Base-by-base conservation (phyloP, 1,140 invertebrate species). In the Micrasema minimum region DNA sequence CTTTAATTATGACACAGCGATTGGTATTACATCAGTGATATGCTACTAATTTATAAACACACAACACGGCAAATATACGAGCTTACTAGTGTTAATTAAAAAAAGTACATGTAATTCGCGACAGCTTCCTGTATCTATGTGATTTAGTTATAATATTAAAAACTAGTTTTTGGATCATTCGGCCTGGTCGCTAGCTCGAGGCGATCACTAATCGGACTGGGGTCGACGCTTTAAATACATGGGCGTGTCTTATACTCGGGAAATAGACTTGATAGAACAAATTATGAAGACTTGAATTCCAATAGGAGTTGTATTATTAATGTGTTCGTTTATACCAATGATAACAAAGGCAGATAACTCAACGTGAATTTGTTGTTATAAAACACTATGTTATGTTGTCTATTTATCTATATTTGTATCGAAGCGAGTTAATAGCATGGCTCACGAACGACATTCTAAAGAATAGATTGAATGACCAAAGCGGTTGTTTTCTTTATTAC, bases 101-200 rank as follows among this genome's bases (percentile, higher is more conserved):
- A 43, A 38, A 38, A 59, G 2, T 41, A 10, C 1, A 38, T 41
- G 55, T 59, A 41, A 59, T 59, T 37, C 14, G 11, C 14, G 37
- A 59, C 37, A 12, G 55, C 55, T 59, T 59, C 55, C 55, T 59
- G 55, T 38, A 20, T 41, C 55, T n/a, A 41, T 35, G 55, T 59
- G 55, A 59, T 59, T 59, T 38, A 41, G 18, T 14, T 41, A 14
- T 38, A 38, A 38, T 59, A 9, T 41, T n/a, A 31, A 7, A 59
- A 20, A 59, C 50, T 18, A 53, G 50, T 53, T 53, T 53, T 53
- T 53, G 12, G 9, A 18, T 20, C 14, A 20, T 6, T 59, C 38
- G 18, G 35, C 14, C 10, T 16, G 14, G 55, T n/a, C 55, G 12
- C 11, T 20, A 18, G 55, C 55, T 41, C 35, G 55, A 12, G 55